A percentile compares a stretch with the other conserved stretches of the same genome.
These are phyloP conservation scores for Bursaphelenchus okinawaensis DNA, from an alignment of 2,888 invertebrate genomes.

Conservation along the genomic window DNA sequence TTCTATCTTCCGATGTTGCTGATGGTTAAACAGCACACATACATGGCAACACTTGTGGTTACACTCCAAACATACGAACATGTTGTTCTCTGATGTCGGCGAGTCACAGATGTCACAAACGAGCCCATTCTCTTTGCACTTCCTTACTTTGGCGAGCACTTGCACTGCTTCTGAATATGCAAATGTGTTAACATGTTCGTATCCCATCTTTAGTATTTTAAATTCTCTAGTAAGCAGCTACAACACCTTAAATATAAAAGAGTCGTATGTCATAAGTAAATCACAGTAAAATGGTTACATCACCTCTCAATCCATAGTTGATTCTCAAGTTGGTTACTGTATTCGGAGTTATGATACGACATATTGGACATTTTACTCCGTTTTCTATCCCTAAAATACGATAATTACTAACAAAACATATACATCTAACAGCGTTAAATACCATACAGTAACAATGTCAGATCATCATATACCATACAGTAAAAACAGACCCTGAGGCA, in stretches of 20 bases:
- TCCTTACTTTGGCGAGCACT: slow-evolving; percentile 20
- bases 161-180: slow-evolving; percentile 21
- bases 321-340: slow-evolving; percentile 21
- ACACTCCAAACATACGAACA: slow-evolving; percentile 20
- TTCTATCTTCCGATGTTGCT: neutral
- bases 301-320: slow-evolving; percentile 29
- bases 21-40: neutral
- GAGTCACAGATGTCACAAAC: slow-evolving; percentile 10
- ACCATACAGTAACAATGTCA: too few species aligned
- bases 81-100: slow-evolving; percentile 11
- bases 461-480: too few species aligned
- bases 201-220: too few species aligned
- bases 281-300: too few species aligned
- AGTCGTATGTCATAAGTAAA: too few species aligned
- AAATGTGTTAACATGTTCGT: too few species aligned
- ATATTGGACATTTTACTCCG: slow-evolving; percentile 24
- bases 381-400: neutral
- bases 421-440: too few species aligned
- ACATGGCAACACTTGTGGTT: neutral
- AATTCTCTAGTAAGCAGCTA: too few species aligned
- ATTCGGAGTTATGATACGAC: slow-evolving; percentile 17
- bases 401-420: neutral
- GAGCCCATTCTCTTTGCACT: slow-evolving; percentile 12
- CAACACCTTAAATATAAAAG: too few species aligned
- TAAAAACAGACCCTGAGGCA: slow-evolving; percentile 20